Evolutionary conservation across 2,113 vertebrate species (phyloP).

Genomic region (Mohoua ochrocephala): DNA sequence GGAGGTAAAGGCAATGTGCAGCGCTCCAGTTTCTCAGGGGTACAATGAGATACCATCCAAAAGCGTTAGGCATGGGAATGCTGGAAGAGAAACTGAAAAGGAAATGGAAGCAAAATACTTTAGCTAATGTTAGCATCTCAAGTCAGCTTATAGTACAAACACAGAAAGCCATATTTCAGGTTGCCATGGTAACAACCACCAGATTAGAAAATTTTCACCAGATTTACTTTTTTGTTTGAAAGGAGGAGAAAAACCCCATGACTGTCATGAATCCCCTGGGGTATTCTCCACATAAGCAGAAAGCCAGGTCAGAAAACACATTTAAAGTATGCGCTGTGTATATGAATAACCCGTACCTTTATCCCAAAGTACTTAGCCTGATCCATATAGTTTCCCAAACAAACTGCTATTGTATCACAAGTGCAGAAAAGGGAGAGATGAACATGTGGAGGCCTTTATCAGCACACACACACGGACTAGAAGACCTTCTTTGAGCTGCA

Average conservation of each 20-base stretch:
- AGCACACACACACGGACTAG: background rate
- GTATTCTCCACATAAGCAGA: background rate
- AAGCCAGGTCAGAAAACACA: background rate
- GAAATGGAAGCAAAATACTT: background rate
- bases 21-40: background rate
- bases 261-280: background rate
- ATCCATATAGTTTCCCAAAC: background rate
- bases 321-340: background rate
- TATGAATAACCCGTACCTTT: accelerated
- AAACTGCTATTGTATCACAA: background rate
- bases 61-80: background rate
- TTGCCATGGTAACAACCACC: background rate
- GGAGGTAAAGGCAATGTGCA: background rate
- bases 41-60: background rate
- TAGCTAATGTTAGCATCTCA: background rate
- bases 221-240: background rate
- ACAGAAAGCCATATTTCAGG: background rate
- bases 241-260: background rate
- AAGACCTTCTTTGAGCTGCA: background rate
- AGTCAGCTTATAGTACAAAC: background rate
- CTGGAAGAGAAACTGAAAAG: background rate
- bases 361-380: background rate
- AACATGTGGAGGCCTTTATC: background rate
- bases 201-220: constrained; percentile 1
- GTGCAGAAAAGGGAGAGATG: background rate